Evolutionary conservation across 2,888 invertebrate genomes (phyloP).

Genomic region (Himalopsyche tibetana): DNA sequence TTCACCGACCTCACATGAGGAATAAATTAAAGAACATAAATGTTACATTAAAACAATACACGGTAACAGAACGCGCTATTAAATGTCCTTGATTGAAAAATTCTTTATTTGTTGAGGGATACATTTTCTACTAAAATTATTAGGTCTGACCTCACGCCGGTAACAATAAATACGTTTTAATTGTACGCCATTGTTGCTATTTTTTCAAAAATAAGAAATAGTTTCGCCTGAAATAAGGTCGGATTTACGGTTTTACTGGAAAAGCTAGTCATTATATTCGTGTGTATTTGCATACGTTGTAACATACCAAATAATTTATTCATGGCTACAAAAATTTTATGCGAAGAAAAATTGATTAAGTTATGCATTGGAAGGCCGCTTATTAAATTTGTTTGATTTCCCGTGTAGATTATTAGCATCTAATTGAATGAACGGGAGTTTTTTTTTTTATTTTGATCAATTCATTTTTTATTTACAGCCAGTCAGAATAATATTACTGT

Average conservation of each 20-base stretch:
- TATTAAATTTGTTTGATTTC: background rate
- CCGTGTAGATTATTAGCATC: no score
- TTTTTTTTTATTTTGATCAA: background rate
- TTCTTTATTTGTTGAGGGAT: background rate
- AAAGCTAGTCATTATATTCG: conserved; percentile 15
- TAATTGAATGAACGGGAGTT: no score
- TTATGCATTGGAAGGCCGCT: background rate
- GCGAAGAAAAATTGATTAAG: conserved; percentile 1
- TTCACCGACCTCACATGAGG: background rate
- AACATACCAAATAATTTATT: background rate
- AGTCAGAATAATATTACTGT: background rate
- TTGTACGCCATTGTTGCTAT: conserved; percentile 16
- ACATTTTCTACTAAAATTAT: background rate
- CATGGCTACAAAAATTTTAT: conserved; percentile 25
- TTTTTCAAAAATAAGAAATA: background rate
- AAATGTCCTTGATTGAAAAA: conserved; percentile 14
- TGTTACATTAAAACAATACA: conserved; percentile 26
- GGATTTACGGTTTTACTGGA: conserved; percentile 29
- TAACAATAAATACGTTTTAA: conserved; percentile 15
- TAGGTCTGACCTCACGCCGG: background rate
- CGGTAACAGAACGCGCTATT: background rate
- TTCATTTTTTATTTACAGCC: no score
- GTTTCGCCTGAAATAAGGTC: conserved; percentile 11
- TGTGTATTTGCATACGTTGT: conserved; percentile 13
- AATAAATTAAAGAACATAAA: background rate